Percentiles rank a stretch among this genome's conserved stretches.
Evolutionary conservation across 2,888 invertebrate species (phyloP).

Genomic region (Anagyrus pseudococci): DNA sequence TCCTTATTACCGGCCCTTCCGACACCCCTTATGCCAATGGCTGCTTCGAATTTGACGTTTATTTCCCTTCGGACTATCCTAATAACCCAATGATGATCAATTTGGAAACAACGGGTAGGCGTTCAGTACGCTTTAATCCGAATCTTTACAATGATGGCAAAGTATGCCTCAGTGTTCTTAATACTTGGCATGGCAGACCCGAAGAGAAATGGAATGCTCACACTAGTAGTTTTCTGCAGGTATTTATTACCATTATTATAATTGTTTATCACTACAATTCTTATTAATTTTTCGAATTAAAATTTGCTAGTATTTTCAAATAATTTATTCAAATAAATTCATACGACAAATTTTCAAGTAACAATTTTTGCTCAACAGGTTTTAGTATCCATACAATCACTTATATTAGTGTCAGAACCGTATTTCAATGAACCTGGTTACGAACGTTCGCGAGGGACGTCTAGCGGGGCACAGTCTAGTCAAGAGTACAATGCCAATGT

Average conservation of each 20-base stretch:
- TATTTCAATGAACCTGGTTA: conserved; percentile 96
- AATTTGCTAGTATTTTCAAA: background rate
- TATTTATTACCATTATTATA: too few species aligned
- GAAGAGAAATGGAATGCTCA: conserved; percentile 98
- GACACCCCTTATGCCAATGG: conserved; percentile 93
- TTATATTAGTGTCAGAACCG: conserved; percentile 91
- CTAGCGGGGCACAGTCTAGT: conserved; percentile 86
- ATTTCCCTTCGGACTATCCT: conserved; percentile 85
- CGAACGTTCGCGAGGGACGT: conserved; percentile 87
- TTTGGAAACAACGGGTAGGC: conserved; percentile 87
- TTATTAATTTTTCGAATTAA: background rate
- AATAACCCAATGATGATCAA: conserved; percentile 89
- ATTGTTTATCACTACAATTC: too few species aligned
- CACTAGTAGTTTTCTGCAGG: conserved; percentile 90
- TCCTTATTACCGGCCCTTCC: conserved; percentile 89
- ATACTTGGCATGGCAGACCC: conserved; percentile 96
- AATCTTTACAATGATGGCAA: conserved; percentile 96
- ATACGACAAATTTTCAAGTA: too few species aligned
- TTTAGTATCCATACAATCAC: conserved; percentile 89
- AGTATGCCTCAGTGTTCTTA: conserved; percentile 91
- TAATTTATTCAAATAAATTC: background rate
- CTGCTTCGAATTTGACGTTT: conserved; percentile 90
- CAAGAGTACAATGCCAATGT: conserved; percentile 96
- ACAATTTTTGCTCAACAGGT: conserved; percentile 67
- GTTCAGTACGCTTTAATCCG: conserved; percentile 90